Conservation (phyloP, 2,888 invertebrate genomes). For the Xanthorhoe designata region DNA sequence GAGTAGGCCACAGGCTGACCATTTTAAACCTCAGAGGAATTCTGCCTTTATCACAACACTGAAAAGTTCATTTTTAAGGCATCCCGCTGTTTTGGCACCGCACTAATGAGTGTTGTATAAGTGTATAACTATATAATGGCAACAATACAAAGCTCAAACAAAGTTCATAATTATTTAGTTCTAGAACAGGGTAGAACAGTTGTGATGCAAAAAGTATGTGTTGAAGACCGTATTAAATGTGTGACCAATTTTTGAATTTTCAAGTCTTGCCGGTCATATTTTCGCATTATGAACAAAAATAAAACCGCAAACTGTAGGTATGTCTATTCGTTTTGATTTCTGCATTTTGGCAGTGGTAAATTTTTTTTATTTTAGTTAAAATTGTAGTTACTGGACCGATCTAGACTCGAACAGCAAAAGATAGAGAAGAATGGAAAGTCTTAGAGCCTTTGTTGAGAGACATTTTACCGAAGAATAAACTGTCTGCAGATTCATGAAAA, state of each 20-base stretch:
- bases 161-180: conserved; percentile 56
- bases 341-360: too few species aligned
- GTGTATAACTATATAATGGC: conserved; percentile 41
- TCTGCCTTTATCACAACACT: conserved; percentile 4
- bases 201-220: conserved; percentile 41
- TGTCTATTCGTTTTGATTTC: not conserved
- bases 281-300: not conserved
- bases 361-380: too few species aligned
- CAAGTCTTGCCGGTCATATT: not conserved
- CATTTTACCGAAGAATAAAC: too few species aligned
- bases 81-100: conserved; percentile 72
- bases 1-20: conserved; percentile 44
- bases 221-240: conserved; percentile 26
- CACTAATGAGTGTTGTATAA: conserved; percentile 62
- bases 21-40: conserved; percentile 26
- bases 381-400: too few species aligned
- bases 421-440: too few species aligned
- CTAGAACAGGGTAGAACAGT: conserved; percentile 54
- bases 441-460: too few species aligned
- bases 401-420: too few species aligned
- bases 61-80: conserved; percentile 23
- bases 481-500: too few species aligned
- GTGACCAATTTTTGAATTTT: conserved; percentile 28
- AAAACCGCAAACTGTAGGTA: not conserved
- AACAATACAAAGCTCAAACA: conserved; percentile 47